Percentiles rank a stretch among this genome's conserved stretches.
phyloP scores from a whole-genome alignment of 1,140 invertebrate genomes.

The Cyclina sinensis region DNA sequence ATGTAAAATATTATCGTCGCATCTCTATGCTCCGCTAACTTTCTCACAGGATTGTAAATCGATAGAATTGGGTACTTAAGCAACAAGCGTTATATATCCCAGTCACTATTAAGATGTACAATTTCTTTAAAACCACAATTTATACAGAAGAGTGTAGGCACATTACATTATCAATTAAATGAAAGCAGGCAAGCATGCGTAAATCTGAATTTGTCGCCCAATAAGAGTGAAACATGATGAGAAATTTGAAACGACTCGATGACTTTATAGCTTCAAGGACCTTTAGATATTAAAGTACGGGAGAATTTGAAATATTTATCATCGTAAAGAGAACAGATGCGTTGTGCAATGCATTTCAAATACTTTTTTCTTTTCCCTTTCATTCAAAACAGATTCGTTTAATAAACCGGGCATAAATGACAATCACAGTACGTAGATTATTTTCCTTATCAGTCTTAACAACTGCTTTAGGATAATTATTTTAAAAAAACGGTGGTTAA shows the following conservation, averaged over 20 bases:
- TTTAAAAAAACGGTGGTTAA: too few relatives aligned
- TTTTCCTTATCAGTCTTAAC: too few relatives aligned
- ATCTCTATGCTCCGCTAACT: background rate
- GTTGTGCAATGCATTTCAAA: too few relatives aligned
- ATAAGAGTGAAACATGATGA: background rate
- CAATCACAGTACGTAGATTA: too few relatives aligned
- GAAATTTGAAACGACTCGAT: background rate
- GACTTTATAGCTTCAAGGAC: too few relatives aligned
- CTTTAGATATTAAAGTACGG: too few relatives aligned
- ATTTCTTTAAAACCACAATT: background rate
- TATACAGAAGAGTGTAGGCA: background rate
- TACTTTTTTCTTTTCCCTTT: too few relatives aligned
- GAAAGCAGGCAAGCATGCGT: background rate
- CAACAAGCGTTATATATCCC: background rate
- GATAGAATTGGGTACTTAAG: background rate
- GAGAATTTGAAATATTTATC: too few relatives aligned
- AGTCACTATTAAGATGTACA: background rate
- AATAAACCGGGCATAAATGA: too few relatives aligned
- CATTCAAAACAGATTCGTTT: too few relatives aligned
- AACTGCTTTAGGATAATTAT: too few relatives aligned
- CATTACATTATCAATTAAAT: conserved; percentile 22
- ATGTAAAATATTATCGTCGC: conserved; percentile 12
- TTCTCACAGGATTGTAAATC: conserved; percentile 33
- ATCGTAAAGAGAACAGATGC: too few relatives aligned
- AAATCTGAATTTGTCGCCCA: conserved; percentile 2